These are phyloP conservation scores for Tetropium fuscum DNA, from an alignment of 2,888 invertebrate species.

Conservation along the genomic window DNA sequence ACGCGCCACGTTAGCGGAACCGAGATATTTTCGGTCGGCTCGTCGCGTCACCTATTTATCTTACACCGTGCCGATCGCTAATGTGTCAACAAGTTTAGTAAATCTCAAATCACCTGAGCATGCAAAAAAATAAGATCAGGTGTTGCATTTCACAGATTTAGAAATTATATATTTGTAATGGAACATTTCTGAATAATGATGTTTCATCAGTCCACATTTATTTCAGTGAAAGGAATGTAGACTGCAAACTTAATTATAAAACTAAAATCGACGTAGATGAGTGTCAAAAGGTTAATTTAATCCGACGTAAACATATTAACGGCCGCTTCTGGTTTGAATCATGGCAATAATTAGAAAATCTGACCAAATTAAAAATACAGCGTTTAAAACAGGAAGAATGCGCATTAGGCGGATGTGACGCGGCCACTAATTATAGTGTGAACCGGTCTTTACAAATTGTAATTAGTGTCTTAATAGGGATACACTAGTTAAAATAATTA, in stretches of 20 bases:
- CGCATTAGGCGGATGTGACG: conserved; percentile 62
- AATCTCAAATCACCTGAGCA: too few relatives aligned
- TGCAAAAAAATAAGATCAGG: too few relatives aligned
- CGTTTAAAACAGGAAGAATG: conserved; percentile 61
- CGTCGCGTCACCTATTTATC: too few relatives aligned
- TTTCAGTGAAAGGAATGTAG: background rate
- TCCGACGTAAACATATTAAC: conserved; percentile 39
- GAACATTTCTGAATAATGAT: too few relatives aligned
- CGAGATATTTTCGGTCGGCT: too few relatives aligned
- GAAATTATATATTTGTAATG: too few relatives aligned
- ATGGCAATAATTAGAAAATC: conserved; percentile 54
- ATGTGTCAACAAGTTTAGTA: too few relatives aligned
- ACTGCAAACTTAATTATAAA: conserved; percentile 3
- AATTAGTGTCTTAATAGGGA: conserved; percentile 67
- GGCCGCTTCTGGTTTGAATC: conserved; percentile 39
- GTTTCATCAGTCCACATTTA: background rate
- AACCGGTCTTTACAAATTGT: conserved; percentile 64
- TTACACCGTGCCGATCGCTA: too few relatives aligned
- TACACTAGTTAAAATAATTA: conserved; percentile 67
- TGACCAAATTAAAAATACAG: conserved; percentile 56
- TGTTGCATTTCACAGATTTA: too few relatives aligned
- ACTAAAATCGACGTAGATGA: conserved; percentile 9
- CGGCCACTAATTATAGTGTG: conserved; percentile 64
- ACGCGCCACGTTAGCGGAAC: too few relatives aligned
- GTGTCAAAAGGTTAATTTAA: conserved; percentile 39